Conservation (phyloP, 2,888 invertebrate genomes). For the Panzeria rudis region DNA sequence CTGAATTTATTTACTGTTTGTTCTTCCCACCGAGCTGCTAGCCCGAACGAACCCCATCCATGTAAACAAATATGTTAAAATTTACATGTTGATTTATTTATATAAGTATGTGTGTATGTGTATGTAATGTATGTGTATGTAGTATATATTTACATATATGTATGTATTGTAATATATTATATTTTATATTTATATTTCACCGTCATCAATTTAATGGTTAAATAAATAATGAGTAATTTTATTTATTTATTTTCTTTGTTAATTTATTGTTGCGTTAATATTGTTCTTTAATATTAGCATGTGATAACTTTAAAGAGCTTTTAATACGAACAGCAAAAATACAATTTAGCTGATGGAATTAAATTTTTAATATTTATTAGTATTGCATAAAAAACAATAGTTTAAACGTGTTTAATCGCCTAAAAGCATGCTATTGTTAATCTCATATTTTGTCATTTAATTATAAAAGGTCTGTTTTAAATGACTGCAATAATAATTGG, state of each 20-base stretch:
- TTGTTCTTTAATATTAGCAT: background rate
- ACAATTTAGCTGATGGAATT: background rate
- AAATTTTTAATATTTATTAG: background rate
- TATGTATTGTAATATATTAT: background rate
- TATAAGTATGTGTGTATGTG: background rate
- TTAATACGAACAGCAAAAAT: background rate
- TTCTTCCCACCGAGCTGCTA: no score
- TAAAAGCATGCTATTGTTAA: slow-evolving; percentile 6
- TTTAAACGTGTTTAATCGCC: background rate
- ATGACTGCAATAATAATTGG: background rate
- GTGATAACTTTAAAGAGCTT: background rate
- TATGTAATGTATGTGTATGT: background rate
- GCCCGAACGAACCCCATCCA: no score
- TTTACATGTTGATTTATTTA: background rate
- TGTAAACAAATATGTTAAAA: background rate
- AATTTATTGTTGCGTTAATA: background rate
- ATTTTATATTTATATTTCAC: background rate
- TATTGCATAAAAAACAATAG: background rate
- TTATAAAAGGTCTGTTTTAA: background rate
- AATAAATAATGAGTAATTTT: background rate
- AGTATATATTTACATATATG: background rate
- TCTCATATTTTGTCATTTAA: background rate
- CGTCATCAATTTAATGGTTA: background rate
- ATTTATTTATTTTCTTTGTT: background rate
- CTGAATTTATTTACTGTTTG: no score